phyloP scores from a whole-genome alignment of 2,797 vertebrate species.

The Channa striata region DNA sequence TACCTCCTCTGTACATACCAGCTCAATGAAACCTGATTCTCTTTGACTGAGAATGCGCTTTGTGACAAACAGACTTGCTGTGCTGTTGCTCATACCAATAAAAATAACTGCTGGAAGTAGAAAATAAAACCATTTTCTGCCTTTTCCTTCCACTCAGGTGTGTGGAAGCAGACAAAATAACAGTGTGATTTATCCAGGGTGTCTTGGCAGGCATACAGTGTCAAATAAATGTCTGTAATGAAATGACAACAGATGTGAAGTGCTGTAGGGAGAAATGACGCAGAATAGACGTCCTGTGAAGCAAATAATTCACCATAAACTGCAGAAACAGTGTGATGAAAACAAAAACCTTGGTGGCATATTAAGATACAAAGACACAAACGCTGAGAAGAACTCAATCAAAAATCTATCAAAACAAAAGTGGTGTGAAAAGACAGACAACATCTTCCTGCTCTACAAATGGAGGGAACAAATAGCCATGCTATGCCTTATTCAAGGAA shows the following conservation, averaged over 20 bases:
- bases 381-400: slow-evolving; percentile 71
- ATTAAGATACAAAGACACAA: slow-evolving; percentile 71
- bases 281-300: slow-evolving; percentile 77
- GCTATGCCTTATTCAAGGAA: slow-evolving; percentile 38
- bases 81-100: slow-evolving; percentile 73
- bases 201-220: slow-evolving; percentile 73
- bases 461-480: slow-evolving; percentile 52
- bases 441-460: slow-evolving; percentile 60
- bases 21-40: slow-evolving; percentile 69
- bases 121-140: slow-evolving; percentile 77
- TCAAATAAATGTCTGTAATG: slow-evolving; percentile 81
- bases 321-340: slow-evolving; percentile 77
- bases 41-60: slow-evolving; percentile 72
- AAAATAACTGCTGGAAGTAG: slow-evolving; percentile 72
- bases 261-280: slow-evolving; percentile 76
- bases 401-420: slow-evolving; percentile 76
- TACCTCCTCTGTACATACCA: slow-evolving; percentile 72
- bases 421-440: slow-evolving; percentile 59
- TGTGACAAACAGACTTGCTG: slow-evolving; percentile 68
- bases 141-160: slow-evolving; percentile 74
- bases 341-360: slow-evolving; percentile 73
- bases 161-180: slow-evolving; percentile 75
- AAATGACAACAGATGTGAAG: slow-evolving; percentile 82
- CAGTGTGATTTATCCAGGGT: slow-evolving; percentile 76
- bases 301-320: slow-evolving; percentile 82